Conservation (phyloP, 2,113 vertebrate genomes). For the Echinops telfairi region DNA sequence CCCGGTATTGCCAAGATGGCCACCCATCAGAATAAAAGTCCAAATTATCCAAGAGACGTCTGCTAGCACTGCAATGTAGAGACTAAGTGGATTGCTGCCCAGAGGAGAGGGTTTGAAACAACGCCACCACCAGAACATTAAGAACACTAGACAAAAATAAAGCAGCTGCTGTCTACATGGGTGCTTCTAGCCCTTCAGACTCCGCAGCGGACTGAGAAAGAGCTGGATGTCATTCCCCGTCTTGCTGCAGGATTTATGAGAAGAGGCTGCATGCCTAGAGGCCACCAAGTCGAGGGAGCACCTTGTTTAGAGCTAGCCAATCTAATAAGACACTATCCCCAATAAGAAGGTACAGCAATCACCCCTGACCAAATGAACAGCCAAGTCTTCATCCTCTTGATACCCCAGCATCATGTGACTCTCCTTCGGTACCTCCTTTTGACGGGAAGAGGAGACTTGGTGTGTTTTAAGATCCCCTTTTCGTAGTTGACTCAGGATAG, state of each 20-base stretch:
- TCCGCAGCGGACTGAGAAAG: neutral
- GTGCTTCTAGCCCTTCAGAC: neutral
- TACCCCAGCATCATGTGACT: rapidly evolving
- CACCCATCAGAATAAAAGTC: slow-evolving; percentile 50
- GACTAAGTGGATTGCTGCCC: neutral
- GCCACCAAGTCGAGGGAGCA: neutral
- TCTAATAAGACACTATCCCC: neutral
- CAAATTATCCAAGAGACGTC: slow-evolving; percentile 43
- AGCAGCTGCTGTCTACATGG: neutral
- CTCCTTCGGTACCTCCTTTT: neutral
- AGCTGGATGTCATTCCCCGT: neutral
- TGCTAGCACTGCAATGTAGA: slow-evolving; percentile 11
- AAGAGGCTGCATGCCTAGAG: neutral
- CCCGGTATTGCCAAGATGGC: neutral
- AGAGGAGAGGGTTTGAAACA: neutral
- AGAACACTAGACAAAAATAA: neutral
- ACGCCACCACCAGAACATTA: neutral
- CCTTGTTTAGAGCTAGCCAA: neutral
- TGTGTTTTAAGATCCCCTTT: neutral
- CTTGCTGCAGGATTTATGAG: neutral
- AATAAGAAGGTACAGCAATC: neutral
- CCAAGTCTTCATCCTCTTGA: neutral
- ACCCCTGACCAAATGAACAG: neutral
- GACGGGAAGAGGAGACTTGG: neutral
- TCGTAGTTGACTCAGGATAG: neutral